Evolutionary conservation across 2,888 invertebrate species (phyloP), one percentile per base, ranked within the genome.

Genomic region (Himalopsyche anomala): DNA sequence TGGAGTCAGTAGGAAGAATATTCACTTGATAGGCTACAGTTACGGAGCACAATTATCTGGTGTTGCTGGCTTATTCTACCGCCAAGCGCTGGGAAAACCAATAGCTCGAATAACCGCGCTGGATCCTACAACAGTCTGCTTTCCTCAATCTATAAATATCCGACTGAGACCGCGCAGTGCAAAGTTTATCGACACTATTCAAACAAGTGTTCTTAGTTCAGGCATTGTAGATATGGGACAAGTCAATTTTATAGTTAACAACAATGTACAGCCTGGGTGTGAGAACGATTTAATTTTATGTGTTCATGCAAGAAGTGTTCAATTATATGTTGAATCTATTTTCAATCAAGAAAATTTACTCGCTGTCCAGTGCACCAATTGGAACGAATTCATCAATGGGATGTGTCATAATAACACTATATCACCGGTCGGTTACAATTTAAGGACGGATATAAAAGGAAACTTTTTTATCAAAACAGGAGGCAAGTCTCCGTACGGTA

Each of bases 21-120:
- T 88, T 17, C 85, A 86, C 40, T 45, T 88, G 15, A 84, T 86
- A 19, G 88, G 88, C 17, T 88, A 80, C 79, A 88, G 88, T 69
- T 84, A 87, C 28, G 88, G 88, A 6, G 87, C 85, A 9, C 88
- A 88, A 55, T 83, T 88, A n/a, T 80, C 88, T 17, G 87, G 88
- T 9, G 51, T 87, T 4, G 84, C 87, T 2, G 88, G 84, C 40
- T 85, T 81, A 51, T 84, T 56, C 19, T 80, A 85, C 19, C 85
- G 84, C 38, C 62, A 82, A 62, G 80, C 81, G n/a, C 17, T 80
- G 8, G 86, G 87, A 4, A 74, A 28, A 0, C 56, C 45, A 51
- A 17, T 88, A 42, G 28, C 83, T 0, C 55, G 87, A 8, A 87
- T 88, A 11, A 88, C 88, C 12, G 88, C 85, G 28, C 81, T 88